Evolutionary conservation across 2,113 vertebrate genomes (phyloP), one percentile per base, ranked within the genome.

Genomic region (Eleginops maclovinus): DNA sequence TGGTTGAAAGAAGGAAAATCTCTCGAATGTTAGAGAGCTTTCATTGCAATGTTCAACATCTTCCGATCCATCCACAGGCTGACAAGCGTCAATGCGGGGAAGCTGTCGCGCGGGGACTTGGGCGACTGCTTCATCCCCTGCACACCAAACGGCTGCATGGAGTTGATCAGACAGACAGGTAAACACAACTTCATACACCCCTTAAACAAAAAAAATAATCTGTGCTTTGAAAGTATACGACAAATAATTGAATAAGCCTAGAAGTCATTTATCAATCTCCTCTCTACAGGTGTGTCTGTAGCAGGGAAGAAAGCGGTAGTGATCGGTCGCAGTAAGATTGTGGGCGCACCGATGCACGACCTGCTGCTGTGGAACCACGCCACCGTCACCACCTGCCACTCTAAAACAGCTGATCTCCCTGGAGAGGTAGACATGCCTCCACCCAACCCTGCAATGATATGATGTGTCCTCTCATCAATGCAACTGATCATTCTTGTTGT

Each of bases 321-420:
- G 78, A 88, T 99, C 1, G 98, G 98, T 9, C 97, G 98, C 63
- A 99, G 98, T 87, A 99, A 99, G 93, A 99, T 99, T 0, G 98
- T 99, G 0, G 98, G 98, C 0, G 96, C 98, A 21, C 98, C 98
- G 1, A 99, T 99, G 98, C 96, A 97, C 0, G 98, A 99, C 90
- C 93, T 99, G 66, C 95, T 99, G 77, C 95, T 99, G 53, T 99
- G 98, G 96, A 99, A 92, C 88, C 95, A 99, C 0, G 98, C 98
- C 11, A 99, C 98, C 0, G 98, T 99, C 77, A 99, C 98, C 74
- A 99, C 97, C 6, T 99, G 98, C 87, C 98, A 99, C 88, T 99
- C 98, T 8, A 99, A 95, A 92, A 99, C 98, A 0, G 83, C 87
- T 3, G 92, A 96, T 2, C 93, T 99, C 24, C 84, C 94, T 17